Evolutionary conservation across 2,888 invertebrate genomes (phyloP).

Genomic region (Stenotaenia linearis): DNA sequence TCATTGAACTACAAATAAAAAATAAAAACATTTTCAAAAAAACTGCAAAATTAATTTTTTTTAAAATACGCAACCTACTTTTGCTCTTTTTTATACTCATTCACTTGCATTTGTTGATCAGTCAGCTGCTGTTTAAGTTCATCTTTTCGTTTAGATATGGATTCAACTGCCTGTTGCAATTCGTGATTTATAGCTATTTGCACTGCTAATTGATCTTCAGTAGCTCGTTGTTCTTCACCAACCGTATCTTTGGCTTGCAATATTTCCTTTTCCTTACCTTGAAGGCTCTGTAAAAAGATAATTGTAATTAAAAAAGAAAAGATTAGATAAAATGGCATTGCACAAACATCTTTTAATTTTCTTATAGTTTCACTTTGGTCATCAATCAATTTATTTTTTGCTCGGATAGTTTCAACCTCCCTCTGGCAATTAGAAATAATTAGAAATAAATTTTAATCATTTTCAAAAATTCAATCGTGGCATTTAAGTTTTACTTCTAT

Average conservation of each 20-base stretch:
- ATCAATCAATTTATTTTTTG: constrained; percentile 27
- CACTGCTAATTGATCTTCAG: constrained; percentile 30
- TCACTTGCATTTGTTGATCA: constrained; percentile 28
- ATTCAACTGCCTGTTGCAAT: constrained; percentile 31
- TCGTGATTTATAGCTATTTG: constrained; percentile 32
- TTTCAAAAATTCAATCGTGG: too few relatives aligned
- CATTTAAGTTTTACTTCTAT: constrained; percentile 28
- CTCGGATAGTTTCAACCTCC: neutral
- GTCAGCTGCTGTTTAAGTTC: constrained; percentile 26
- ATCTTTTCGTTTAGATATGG: constrained; percentile 28
- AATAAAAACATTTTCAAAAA: neutral
- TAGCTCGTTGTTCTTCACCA: constrained; percentile 27
- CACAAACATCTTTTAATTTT: constrained; percentile 26
- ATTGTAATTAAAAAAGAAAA: neutral
- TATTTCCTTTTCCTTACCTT: constrained; percentile 28
- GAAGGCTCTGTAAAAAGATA: neutral
- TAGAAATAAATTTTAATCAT: too few relatives aligned
- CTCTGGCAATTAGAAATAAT: neutral
- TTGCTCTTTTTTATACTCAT: constrained; percentile 31
- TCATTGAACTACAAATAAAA: constrained; percentile 30
- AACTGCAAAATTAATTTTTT: too few relatives aligned
- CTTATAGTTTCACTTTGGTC: constrained; percentile 28
- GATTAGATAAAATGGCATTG: neutral
- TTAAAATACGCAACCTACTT: neutral
- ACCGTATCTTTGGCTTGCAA: neutral